These are phyloP conservation scores for Clarias batrachus DNA, from an alignment of 2,113 vertebrate genomes.

Conservation along the genomic window DNA sequence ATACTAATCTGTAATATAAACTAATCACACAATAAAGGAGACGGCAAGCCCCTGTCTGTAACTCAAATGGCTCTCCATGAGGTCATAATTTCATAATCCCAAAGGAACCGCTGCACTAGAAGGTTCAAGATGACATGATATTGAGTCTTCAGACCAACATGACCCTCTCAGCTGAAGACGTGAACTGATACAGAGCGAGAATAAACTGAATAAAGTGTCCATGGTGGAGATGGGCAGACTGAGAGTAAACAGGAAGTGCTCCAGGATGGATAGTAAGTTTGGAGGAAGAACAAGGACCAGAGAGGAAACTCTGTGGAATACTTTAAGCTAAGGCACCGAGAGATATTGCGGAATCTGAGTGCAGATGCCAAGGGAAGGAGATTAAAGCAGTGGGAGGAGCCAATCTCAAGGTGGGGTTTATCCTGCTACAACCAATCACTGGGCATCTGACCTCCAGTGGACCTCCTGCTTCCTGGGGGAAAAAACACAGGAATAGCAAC, in stretches of 20 bases:
- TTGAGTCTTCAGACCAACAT: neutral
- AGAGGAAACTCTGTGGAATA: neutral
- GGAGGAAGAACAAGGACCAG: neutral
- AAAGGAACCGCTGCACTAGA: neutral
- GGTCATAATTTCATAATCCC: neutral
- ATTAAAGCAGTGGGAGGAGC: neutral
- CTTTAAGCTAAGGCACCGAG: conserved; percentile 33
- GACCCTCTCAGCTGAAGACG: neutral
- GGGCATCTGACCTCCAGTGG: neutral
- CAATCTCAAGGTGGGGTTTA: neutral
- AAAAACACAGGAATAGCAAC: neutral
- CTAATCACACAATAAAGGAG: neutral
- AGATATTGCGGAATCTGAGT: neutral
- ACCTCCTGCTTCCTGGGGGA: neutral
- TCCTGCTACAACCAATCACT: conserved; percentile 1
- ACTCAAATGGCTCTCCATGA: neutral
- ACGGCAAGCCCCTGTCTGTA: neutral
- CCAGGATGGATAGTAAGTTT: neutral
- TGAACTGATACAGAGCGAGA: neutral
- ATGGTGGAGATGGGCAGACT: neutral
- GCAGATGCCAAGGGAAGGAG: neutral
- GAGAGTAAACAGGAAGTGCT: neutral
- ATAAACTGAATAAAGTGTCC: neutral
- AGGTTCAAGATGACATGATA: neutral
- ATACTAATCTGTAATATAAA: neutral